Conservation (phyloP, 2,797 vertebrate species). For the Macropodus opercularis region DNA sequence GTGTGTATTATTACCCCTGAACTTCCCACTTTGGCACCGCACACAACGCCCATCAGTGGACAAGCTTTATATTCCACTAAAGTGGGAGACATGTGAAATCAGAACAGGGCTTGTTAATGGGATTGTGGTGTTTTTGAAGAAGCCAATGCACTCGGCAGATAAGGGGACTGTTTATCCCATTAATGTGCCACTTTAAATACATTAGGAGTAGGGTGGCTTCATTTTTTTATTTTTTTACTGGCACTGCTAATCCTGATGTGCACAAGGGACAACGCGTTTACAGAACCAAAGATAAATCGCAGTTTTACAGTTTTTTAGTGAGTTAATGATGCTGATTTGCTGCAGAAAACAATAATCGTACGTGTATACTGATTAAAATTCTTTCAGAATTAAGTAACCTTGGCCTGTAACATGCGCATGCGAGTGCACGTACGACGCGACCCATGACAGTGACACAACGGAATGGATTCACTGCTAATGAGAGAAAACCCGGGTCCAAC, state of each 20-base stretch:
- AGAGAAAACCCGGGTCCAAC: conserved; percentile 50
- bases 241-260: conserved; percentile 81
- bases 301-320: conserved; percentile 42
- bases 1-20: conserved; percentile 56
- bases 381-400: conserved; percentile 62
- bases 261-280: conserved; percentile 71
- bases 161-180: conserved; percentile 85
- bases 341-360: conserved; percentile 32
- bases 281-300: conserved; percentile 69
- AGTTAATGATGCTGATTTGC: conserved; percentile 57
- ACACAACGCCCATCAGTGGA: conserved; percentile 37
- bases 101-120: conserved; percentile 80
- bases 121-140: conserved; percentile 80
- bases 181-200: conserved; percentile 88
- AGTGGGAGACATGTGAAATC: conserved; percentile 70
- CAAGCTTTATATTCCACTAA: conserved; percentile 47
- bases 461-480: conserved; percentile 51
- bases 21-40: conserved; percentile 56
- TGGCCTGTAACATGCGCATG: conserved; percentile 27
- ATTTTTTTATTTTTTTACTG: conserved; percentile 61
- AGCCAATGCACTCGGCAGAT: conserved; percentile 79
- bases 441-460: conserved; percentile 9
- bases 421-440: background rate
- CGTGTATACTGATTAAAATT: conserved; percentile 23
- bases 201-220: conserved; percentile 75